Conservation (phyloP, 2,888 invertebrate species). For the Phalera bucephala region DNA sequence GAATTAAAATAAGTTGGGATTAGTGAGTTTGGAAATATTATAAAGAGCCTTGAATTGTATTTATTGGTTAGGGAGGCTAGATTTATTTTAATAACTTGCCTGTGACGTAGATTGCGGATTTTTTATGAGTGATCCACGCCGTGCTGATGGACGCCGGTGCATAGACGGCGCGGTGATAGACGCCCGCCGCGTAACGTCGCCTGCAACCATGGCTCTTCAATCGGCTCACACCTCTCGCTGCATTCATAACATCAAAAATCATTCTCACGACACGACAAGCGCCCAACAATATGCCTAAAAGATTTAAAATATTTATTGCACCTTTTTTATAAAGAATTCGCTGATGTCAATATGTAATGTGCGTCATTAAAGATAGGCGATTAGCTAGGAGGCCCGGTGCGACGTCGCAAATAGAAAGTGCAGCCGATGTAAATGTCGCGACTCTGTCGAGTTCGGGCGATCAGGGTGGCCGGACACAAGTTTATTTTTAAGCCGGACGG, state of each 20-base stretch:
- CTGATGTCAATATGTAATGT: conserved; percentile 3
- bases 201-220: conserved; percentile 62
- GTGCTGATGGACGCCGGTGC: conserved; percentile 80
- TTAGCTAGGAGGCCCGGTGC: conserved; percentile 38
- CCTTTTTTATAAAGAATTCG: conserved; percentile 1
- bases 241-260: conserved; percentile 11
- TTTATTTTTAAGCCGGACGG: conserved; percentile 61
- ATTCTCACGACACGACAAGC: not conserved
- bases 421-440: conserved; percentile 71
- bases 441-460: conserved; percentile 28
- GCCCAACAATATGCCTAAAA: not conserved
- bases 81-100: no score
- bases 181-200: conserved; percentile 77
- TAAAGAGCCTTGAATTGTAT: no score
- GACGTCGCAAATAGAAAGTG: conserved; percentile 70
- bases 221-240: conserved; percentile 25
- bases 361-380: conserved; percentile 15
- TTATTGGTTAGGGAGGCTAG: no score
- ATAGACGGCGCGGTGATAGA: conserved; percentile 78
- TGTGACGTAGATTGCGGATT: conserved; percentile 77
- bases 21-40: no score
- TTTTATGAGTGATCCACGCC: conserved; percentile 83
- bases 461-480: conserved; percentile 37
- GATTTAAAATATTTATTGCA: conserved; percentile 4
- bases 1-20: no score